Conservation (phyloP, 2,113 vertebrate species). For the Larimichthys crocea region DNA sequence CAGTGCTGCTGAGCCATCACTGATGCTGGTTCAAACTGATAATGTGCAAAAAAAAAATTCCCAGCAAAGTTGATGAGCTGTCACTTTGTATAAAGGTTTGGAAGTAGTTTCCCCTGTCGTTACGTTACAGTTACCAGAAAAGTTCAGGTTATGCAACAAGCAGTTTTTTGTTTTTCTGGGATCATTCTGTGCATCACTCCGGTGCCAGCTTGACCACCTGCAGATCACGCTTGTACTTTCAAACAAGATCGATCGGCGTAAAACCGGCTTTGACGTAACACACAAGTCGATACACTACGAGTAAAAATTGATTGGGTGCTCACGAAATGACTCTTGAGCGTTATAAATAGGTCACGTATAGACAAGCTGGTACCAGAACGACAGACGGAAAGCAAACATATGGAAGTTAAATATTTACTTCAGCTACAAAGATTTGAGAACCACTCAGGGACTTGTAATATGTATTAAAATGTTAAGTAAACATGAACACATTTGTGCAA, state of each 20-base stretch:
- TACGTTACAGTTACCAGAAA: background rate
- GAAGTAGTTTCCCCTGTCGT: background rate
- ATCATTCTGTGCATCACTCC: constrained; percentile 1
- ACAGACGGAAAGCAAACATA: background rate
- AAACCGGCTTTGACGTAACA: constrained; percentile 55
- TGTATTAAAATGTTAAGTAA: constrained; percentile 7
- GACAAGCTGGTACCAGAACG: constrained; percentile 18
- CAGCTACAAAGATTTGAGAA: background rate
- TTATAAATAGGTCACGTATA: constrained; percentile 47
- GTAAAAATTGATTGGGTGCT: constrained; percentile 50
- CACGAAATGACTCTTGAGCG: constrained; percentile 21
- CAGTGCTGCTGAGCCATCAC: constrained; percentile 76
- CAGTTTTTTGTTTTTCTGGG: background rate
- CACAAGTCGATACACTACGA: constrained; percentile 34
- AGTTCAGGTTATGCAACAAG: constrained; percentile 38
- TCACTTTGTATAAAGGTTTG: background rate
- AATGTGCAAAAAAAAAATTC: constrained; percentile 29
- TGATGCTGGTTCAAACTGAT: constrained; percentile 37
- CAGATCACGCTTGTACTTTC: constrained; percentile 27
- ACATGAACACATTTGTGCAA: constrained; percentile 7
- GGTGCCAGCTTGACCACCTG: constrained; percentile 8
- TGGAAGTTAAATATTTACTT: constrained; percentile 31
- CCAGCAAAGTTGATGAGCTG: constrained; percentile 33
- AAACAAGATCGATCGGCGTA: constrained; percentile 47
- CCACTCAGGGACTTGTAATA: background rate